A percentile compares a stretch with the other conserved stretches of the same genome.
Conservation (phyloP, 2,113 vertebrate genomes). For the Ammodytes dubius region DNA sequence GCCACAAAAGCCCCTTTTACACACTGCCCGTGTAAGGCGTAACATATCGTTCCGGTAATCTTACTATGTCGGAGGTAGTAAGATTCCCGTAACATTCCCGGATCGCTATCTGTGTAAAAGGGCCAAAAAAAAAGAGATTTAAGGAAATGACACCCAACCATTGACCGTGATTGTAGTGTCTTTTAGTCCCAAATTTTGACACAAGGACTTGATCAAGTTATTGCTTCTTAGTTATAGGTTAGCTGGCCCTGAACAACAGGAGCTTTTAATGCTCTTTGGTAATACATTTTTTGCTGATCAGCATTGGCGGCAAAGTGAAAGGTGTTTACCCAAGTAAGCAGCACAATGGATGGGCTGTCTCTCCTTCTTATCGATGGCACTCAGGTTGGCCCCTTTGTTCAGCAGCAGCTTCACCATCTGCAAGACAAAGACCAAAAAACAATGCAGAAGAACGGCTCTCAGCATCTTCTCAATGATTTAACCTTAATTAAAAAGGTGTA, state of each 20-base stretch:
- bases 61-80: too few relatives aligned
- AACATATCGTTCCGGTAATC: too few relatives aligned
- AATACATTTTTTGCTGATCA: neutral
- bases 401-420: conserved; percentile 96
- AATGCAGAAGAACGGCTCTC: neutral
- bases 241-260: neutral
- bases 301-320: neutral
- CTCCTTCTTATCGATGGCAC: conserved; percentile 95
- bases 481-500: too few relatives aligned
- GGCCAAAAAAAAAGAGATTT: neutral
- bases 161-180: neutral
- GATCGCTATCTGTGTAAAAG: too few relatives aligned
- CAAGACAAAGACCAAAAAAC: neutral
- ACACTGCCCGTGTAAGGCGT: too few relatives aligned
- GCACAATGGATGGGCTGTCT: conserved; percentile 96
- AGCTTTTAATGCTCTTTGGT: conserved; percentile 13
- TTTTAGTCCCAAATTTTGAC: neutral
- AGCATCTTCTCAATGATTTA: too few relatives aligned
- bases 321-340: conserved; percentile 90
- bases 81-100: too few relatives aligned
- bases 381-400: conserved; percentile 95
- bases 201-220: neutral
- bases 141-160: neutral
- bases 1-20: neutral
- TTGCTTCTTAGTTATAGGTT: neutral